Evolutionary conservation across 2,888 invertebrate genomes (phyloP), one percentile per base, ranked within the genome.

Genomic region (Rhimphoctona megacephalus): DNA sequence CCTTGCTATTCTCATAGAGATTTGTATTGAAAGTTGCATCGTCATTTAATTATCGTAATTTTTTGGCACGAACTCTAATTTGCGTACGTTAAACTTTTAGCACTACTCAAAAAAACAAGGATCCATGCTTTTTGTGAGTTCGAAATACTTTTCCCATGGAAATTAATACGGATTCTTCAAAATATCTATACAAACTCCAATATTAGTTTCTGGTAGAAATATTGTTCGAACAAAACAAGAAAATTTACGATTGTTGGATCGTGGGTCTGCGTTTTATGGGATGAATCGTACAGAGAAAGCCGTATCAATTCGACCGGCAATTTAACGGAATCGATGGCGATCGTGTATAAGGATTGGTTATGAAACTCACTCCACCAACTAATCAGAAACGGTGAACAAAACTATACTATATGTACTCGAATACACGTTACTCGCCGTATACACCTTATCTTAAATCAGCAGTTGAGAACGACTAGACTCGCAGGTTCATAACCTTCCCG

Each of bases 401-500:
- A 85, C 43, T 61, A 30, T 76, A 46, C 2, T 61, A 30, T 76
- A 46, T 4, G 46, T 76, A 46, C 46, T 25, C 14, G 22, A 30
- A 61, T 76, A 9, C 33, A 73, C 54, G 54, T 70, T 54, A 19
- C 36, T 84, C 52, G 79, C 69, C 64, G 77, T 83, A 79, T 69
- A 69, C 76, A 30, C 30, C 81, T 77, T 72, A 64, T 87, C 84
- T 84, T 57, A 33, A 36, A 74, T 61, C 81, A 52, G 36, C 39
- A 67, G 85, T 83, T 80, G 69, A 77, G 81, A 81, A 81, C 81
- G 85, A 85, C 76, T 61, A 76, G 76, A 43, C 74, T 76, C 52
- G 54, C 77, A 86, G 89, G 90, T 90, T 89, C 91, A 87, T 89
- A 92, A 90, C 90, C 88, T 89, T 86, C 87, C 74, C 85, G 89